Conservation (phyloP, 2,888 invertebrate species). For the Tachina grossa region DNA sequence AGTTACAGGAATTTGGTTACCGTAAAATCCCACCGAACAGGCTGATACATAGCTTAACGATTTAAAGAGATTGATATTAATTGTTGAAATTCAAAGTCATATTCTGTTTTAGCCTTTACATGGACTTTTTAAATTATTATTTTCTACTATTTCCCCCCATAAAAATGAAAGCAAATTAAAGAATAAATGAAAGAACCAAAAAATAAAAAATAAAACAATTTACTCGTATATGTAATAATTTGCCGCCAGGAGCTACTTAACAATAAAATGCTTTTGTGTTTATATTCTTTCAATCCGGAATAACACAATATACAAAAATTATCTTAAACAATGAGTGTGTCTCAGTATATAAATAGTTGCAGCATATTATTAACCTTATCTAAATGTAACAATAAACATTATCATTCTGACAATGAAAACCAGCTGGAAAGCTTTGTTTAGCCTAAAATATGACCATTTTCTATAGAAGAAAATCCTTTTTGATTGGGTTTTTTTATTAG, state of each 20-base stretch:
- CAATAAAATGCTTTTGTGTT: constrained; percentile 43
- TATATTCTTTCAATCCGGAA: neutral
- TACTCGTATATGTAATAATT: neutral
- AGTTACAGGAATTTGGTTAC: too few relatives aligned
- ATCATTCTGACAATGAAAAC: neutral
- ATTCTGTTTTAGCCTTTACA: too few relatives aligned
- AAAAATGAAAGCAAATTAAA: too few relatives aligned
- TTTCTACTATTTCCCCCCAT: too few relatives aligned
- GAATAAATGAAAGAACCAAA: too few relatives aligned
- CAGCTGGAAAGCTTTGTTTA: neutral
- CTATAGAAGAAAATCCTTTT: neutral
- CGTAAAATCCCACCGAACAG: too few relatives aligned
- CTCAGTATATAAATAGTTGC: neutral
- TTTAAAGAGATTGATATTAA: too few relatives aligned
- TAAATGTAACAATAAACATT: constrained; percentile 9
- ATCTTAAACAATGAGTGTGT: neutral
- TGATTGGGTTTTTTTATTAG: too few relatives aligned
- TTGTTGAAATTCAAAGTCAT: too few relatives aligned
- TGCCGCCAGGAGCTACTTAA: constrained; percentile 32
- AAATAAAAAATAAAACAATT: too few relatives aligned
- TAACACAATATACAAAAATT: neutral
- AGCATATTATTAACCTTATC: constrained; percentile 1
- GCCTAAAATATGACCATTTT: neutral
- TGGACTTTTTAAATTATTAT: too few relatives aligned
- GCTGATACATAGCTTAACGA: too few relatives aligned